Evolutionary conservation across 1,140 invertebrate genomes (phyloP), one percentile per base, ranked within the genome.

Genomic region (Muscidifurax raptorellus): DNA sequence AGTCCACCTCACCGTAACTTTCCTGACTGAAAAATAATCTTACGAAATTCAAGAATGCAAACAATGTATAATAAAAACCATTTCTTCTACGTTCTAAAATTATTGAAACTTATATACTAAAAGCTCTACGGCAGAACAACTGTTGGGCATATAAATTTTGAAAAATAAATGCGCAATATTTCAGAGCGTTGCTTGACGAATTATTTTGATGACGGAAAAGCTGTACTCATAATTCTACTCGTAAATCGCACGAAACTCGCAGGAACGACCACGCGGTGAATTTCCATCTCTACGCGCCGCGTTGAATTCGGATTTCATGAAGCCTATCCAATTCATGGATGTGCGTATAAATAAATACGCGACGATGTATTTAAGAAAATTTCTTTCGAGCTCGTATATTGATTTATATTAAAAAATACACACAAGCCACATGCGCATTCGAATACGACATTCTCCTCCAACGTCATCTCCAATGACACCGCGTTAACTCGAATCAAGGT

Each of bases 251-350:
- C 28, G 5, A 59, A 67, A 40, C 71, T 36, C 18, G n/a, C n/a
- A 27, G 71, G n/a, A 74, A 7, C 18, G 47, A 52, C 15, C 72
- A 12, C 18, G 4, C n/a, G 4, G 32, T n/a, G 32, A 44, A 40
- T 75, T 36, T 44, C 40, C 25, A 44, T 47, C 72, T 75, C 40
- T 27, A 1, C 15, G 52, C 52, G 15, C 44, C 3, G 12, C n/a
- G 69, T 71, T 28, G 27, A 71, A 30, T 32, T 30, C 40, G 32
- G 30, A 40, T 40, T 40, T 74, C 71, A 71, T 40, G 22, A 75
- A 44, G 25, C 22, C 72, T 40, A 44, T 75, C 15, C 47, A 75
- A 75, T 40, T 75, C 32, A 13, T 36, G 72, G 40, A 75, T 75
- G 7, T 72, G 52, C 52, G 52, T 59, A 59, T 59, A 59, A 59